Evolutionary conservation across 92 coral and sea anemone genomes (phyloP), one percentile per base, ranked within the genome.

Genomic region (Bergia sp.): DNA sequence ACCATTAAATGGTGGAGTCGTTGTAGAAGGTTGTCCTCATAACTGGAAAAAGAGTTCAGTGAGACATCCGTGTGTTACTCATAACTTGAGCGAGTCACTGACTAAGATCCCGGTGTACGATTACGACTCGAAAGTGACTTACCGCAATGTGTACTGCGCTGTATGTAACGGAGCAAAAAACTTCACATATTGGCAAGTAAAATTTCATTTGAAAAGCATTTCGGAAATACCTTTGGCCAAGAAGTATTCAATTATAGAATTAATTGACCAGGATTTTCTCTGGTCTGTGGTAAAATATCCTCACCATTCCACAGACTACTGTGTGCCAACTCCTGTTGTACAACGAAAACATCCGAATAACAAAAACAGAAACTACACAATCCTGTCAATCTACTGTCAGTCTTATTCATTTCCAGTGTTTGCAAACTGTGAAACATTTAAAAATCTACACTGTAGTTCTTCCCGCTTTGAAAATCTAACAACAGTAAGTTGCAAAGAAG

Each of bases 151-250:
- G 37, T 80, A 80, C 50, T 80, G 85, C 37, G 85, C 85, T 3
- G 37, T 80, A 20, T 80, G 85, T 80, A 80, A 80, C 45, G 16
- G 21, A 18, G 85, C 71, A 36, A 55, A 18, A 21, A 55, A 80
- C 85, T 80, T 80, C n/a, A 80, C 85, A 16, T 80, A 80, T 64
- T 80, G 85, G 85, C 29, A 80, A 37, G 43, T 80, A 37, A 13
- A 80, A 7, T 37, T 80, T 80, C 36, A 4, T 5, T 5, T 55
- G n/a, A 16, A 3, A 37, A 13, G 7, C 6, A 3, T 2, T 36
- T 12, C 29, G 1, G 8, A 55, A 11, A 15, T 20, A 4, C 18
- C 41, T 16, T 3, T 4, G 13, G 43, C 41, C 55, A 57, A 58
- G 29, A 37, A 55, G 20, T 13, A 10, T 13, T 50, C 85, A 4